Evolutionary conservation across 1,140 invertebrate genomes (phyloP).

Genomic region (Steinernema feltiae): DNA sequence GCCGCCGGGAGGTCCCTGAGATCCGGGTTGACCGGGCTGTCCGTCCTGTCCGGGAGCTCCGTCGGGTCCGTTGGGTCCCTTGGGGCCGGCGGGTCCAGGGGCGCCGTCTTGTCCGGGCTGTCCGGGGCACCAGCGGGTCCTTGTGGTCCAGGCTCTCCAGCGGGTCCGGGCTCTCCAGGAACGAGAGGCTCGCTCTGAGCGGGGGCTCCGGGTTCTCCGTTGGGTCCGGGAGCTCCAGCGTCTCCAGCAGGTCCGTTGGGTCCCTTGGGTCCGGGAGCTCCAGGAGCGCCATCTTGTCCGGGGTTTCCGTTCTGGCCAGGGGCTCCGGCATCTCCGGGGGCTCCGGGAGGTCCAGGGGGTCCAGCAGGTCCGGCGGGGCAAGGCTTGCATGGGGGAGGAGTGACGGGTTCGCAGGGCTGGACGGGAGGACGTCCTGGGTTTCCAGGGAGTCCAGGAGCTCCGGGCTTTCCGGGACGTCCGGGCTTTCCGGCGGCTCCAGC

Average conservation of each 20-base stretch:
- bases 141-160: constrained; percentile 25
- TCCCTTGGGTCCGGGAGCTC: constrained; percentile 21
- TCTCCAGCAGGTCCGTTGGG: constrained; percentile 21
- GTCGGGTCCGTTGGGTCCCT: constrained; percentile 25
- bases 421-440: constrained; percentile 24
- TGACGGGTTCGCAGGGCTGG: constrained; percentile 25
- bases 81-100: constrained; percentile 26
- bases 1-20: constrained; percentile 5
- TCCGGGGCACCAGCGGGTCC: constrained; percentile 19
- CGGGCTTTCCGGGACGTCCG: constrained; percentile 22
- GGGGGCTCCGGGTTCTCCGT: constrained; percentile 19
- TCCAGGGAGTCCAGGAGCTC: constrained; percentile 28
- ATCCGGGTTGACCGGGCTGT: constrained; percentile 16
- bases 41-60: constrained; percentile 22
- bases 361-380: constrained; percentile 17
- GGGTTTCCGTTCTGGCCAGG: constrained; percentile 23
- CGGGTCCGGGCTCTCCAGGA: constrained; percentile 22
- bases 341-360: constrained; percentile 27
- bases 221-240: constrained; percentile 14
- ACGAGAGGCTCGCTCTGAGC: constrained; percentile 1
- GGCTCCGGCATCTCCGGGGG: constrained; percentile 26
- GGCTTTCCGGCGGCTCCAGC: constrained; percentile 18
- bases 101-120: constrained; percentile 24
- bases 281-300: constrained; percentile 22
- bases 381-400: constrained; percentile 26